Percentiles rank a stretch among this genome's conserved stretches.
phyloP scores from a whole-genome alignment of 2,113 vertebrate genomes.

The Sminthopsis crassicaudata region DNA sequence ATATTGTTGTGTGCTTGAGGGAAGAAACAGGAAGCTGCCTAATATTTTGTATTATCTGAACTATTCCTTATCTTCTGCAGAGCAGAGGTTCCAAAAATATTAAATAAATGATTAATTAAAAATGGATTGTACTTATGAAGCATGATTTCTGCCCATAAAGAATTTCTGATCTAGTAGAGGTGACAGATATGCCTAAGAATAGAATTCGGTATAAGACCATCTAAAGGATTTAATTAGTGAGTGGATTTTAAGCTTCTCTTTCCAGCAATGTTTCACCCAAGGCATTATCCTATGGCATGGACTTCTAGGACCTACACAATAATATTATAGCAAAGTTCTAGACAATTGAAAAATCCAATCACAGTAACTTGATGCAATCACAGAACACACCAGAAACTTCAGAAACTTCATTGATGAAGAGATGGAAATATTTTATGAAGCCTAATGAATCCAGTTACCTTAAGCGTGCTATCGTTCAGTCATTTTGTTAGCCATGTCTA shows the following conservation, averaged over 20 bases:
- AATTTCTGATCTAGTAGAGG: not conserved
- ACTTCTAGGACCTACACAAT: not conserved
- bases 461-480: not conserved
- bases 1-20: not conserved
- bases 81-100: too few species aligned
- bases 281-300: not conserved
- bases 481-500: too few species aligned
- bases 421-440: not conserved
- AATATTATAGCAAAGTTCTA: not conserved
- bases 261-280: not conserved
- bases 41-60: not conserved
- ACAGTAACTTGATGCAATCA: not conserved
- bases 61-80: too few species aligned
- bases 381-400: not conserved
- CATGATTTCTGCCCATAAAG: not conserved
- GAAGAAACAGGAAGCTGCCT: not conserved
- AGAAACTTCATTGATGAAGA: slow-evolving; percentile 1
- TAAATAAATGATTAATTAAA: too few species aligned
- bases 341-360: not conserved
- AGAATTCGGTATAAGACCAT: not conserved
- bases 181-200: not conserved
- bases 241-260: not conserved
- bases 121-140: not conserved
- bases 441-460: not conserved
- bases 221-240: not conserved